phyloP scores from a whole-genome alignment of 2,113 vertebrate genomes.

The Cygnus buccinator region DNA sequence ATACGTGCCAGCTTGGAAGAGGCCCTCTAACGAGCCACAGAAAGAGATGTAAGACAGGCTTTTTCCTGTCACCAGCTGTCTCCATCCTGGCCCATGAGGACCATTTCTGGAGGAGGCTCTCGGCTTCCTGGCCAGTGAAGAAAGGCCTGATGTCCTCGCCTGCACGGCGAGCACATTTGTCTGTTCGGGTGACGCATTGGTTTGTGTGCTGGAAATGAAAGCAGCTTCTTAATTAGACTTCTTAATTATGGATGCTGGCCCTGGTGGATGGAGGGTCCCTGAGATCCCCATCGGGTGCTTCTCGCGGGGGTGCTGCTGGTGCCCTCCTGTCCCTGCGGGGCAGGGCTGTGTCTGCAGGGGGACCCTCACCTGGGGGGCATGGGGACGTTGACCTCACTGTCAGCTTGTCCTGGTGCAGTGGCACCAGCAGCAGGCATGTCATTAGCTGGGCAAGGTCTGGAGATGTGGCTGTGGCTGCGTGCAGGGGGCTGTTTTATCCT shows the following conservation, averaged over 20 bases:
- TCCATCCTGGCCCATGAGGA: not conserved
- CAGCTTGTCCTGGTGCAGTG: accelerated
- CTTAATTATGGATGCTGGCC: not conserved
- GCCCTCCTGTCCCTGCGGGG: too few relatives aligned
- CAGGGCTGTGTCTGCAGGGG: not conserved
- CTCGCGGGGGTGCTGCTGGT: accelerated
- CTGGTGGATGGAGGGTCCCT: accelerated
- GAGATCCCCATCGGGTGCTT: accelerated
- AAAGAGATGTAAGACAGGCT: not conserved
- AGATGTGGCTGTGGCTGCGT: not conserved
- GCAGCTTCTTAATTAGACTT: not conserved
- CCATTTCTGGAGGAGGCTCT: not conserved
- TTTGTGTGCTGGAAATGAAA: not conserved
- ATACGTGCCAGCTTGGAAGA: not conserved
- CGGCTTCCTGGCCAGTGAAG: not conserved
- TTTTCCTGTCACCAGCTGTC: not conserved
- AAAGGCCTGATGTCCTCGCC: not conserved
- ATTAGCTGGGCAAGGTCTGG: accelerated
- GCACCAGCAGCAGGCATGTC: not conserved
- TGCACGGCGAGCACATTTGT: not conserved
- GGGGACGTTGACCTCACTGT: accelerated
- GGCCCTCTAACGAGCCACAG: not conserved
- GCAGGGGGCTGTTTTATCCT: not conserved
- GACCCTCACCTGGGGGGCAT: too few relatives aligned
- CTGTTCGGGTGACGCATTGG: not conserved